These are phyloP conservation scores for Physocephala rufipes DNA, from an alignment of 2,888 invertebrate species.

Conservation along the genomic window DNA sequence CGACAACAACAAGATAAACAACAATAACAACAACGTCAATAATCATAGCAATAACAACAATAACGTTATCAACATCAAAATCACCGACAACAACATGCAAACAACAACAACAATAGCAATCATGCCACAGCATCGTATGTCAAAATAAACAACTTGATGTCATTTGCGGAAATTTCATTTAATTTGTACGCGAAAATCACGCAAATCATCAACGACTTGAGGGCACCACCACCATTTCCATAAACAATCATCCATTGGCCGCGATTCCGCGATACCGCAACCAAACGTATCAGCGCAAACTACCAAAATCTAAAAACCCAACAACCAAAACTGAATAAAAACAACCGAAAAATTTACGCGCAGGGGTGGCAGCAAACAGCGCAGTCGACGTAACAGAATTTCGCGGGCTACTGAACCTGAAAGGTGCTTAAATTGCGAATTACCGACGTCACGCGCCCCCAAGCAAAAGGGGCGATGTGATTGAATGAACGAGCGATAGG, in stretches of 20 bases:
- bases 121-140: conserved; percentile 46
- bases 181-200: conserved; percentile 53
- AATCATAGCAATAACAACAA: background rate
- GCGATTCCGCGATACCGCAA: conserved; percentile 45
- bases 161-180: conserved; percentile 64
- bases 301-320: conserved; percentile 39
- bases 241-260: conserved; percentile 3
- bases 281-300: conserved; percentile 39
- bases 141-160: conserved; percentile 63
- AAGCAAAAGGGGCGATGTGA: conserved; percentile 42
- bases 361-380: conserved; percentile 39
- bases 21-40: conserved; percentile 2
- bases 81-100: conserved; percentile 16
- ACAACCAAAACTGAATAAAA: conserved; percentile 34
- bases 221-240: no score
- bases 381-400: conserved; percentile 40
- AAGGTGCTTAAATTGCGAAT: conserved; percentile 67
- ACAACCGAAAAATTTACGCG: conserved; percentile 11
- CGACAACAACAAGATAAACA: no score
- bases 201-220: background rate
- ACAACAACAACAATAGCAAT: conserved; percentile 12
- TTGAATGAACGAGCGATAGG: no score
- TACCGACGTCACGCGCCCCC: conserved; percentile 55
- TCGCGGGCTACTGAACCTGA: conserved; percentile 63
- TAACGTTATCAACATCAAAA: conserved; percentile 10